Percentiles rank a stretch among this genome's conserved stretches.
Conservation (phyloP, 2,888 invertebrate species). For the Philonicus albiceps region DNA sequence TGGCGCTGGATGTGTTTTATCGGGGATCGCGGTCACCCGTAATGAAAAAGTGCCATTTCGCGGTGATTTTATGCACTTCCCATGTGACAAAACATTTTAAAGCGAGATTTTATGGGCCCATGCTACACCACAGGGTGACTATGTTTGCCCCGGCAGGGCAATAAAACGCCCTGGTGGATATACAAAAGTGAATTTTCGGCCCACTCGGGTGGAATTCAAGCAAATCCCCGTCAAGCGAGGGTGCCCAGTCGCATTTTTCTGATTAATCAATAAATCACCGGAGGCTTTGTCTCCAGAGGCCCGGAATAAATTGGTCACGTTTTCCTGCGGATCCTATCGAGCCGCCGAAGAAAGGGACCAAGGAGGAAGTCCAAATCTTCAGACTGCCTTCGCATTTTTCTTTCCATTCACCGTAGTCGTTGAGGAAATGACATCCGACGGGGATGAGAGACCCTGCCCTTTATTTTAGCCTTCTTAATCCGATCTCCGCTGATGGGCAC, state of each 20-base stretch:
- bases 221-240: background rate
- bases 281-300: conserved; percentile 22
- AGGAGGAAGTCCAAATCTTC: background rate
- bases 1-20: background rate
- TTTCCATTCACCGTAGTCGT: background rate
- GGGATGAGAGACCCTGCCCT: background rate
- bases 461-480: background rate
- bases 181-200: conserved; percentile 4
- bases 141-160: background rate
- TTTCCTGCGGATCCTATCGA: background rate
- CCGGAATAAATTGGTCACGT: conserved; percentile 36
- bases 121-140: background rate
- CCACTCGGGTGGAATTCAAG: background rate
- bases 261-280: conserved; percentile 36
- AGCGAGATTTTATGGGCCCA: background rate
- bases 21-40: background rate
- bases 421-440: background rate
- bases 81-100: conserved; percentile 6
- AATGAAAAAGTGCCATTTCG: conserved; percentile 9
- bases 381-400: background rate
- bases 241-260: background rate
- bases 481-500: background rate
- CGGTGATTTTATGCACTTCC: conserved; percentile 1
- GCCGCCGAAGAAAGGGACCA: background rate
- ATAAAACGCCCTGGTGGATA: background rate